Conservation (phyloP, 2,113 vertebrate species). For the Thermophis baileyi region DNA sequence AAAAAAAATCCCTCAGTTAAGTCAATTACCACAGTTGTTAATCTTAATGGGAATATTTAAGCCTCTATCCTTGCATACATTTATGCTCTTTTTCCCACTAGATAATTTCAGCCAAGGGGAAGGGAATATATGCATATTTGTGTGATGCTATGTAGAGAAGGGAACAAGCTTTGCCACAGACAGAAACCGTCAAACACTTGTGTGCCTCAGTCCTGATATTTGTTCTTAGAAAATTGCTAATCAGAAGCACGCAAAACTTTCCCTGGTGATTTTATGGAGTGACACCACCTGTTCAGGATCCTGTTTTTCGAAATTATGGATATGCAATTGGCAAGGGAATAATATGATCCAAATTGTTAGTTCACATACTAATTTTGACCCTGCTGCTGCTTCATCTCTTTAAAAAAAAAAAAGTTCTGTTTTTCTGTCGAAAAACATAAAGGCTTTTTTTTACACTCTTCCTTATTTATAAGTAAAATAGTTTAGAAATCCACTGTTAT, state of each 20-base stretch:
- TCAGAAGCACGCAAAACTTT: neutral
- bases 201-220: neutral
- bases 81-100: conserved; percentile 40
- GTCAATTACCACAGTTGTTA: conserved; percentile 70
- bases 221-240: neutral
- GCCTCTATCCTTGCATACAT: conserved; percentile 54
- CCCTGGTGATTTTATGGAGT: neutral
- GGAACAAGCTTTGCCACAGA: neutral
- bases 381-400: neutral
- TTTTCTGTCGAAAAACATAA: neutral
- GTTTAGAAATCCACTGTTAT: neutral
- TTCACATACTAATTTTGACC: neutral
- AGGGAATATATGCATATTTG: neutral
- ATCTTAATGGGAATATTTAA: conserved; percentile 62
- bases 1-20: conserved; percentile 76
- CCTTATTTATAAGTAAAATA: neutral
- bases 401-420: neutral
- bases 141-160: neutral
- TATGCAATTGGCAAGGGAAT: neutral
- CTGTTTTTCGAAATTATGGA: neutral
- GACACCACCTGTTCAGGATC: neutral
- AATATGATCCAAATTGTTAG: neutral
- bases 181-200: neutral
- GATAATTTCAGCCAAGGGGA: conserved; percentile 5
- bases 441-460: neutral